Evolutionary conservation across 2,888 invertebrate genomes (phyloP).

Genomic region (Beris chalybata): DNA sequence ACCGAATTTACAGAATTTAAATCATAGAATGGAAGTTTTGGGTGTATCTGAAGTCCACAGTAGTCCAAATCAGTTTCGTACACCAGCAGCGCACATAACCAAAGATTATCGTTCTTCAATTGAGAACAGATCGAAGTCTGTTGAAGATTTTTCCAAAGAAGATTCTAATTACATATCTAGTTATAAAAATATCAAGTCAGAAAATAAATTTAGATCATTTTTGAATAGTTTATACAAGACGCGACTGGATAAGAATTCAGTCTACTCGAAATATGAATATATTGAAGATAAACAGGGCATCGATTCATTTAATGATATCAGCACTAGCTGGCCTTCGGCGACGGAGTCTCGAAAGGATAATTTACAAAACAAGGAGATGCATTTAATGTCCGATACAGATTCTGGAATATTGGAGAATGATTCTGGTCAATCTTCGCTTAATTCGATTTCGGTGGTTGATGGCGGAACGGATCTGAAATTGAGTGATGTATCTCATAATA

Average conservation of each 20-base stretch:
- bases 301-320: background rate
- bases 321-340: background rate
- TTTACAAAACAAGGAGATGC: constrained; percentile 10
- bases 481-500: background rate
- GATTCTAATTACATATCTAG: constrained; percentile 6
- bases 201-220: constrained; percentile 26
- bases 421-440: constrained; percentile 28
- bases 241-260: constrained; percentile 7
- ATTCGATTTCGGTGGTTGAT: constrained; percentile 25
- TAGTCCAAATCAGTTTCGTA: background rate
- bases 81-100: background rate
- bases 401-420: constrained; percentile 30
- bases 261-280: constrained; percentile 3
- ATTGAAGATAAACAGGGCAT: background rate
- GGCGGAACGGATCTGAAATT: background rate
- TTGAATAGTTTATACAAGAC: constrained; percentile 19
- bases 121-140: constrained; percentile 23
- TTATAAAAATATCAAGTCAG: constrained; percentile 17
- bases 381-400: constrained; percentile 15
- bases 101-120: constrained; percentile 7
- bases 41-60: constrained; percentile 9
- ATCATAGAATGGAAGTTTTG: constrained; percentile 9
- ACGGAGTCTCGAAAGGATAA: background rate
- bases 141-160: constrained; percentile 28
- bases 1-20: constrained; percentile 7